These are phyloP conservation scores for Abrostola triplasia DNA, from an alignment of 2,888 invertebrate species.

Conservation along the genomic window DNA sequence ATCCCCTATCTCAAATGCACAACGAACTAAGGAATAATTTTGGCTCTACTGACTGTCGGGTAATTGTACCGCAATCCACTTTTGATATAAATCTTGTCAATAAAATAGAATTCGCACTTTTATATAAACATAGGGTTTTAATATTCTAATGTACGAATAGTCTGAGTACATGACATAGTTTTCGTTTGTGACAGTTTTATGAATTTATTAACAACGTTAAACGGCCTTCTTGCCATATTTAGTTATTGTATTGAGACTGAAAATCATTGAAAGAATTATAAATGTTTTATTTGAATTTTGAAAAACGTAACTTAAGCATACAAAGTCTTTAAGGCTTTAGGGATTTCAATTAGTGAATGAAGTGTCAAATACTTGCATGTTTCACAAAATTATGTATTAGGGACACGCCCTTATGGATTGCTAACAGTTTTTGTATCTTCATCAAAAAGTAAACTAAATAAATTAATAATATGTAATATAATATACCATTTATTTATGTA, in stretches of 20 bases:
- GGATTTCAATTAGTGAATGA: not conserved
- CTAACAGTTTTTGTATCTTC: not conserved
- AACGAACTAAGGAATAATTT: constrained; percentile 26
- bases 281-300: constrained; percentile 28
- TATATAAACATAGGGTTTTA: constrained; percentile 39
- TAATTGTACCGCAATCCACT: constrained; percentile 8
- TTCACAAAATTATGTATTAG: not conserved
- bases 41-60: constrained; percentile 11
- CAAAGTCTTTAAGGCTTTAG: constrained; percentile 16
- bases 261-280: constrained; percentile 45
- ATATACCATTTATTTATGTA: constrained; percentile 21
- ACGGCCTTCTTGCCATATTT: constrained; percentile 65
- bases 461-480: constrained; percentile 5
- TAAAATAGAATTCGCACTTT: constrained; percentile 49
- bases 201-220: constrained; percentile 26
- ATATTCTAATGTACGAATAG: constrained; percentile 21
- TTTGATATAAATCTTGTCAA: constrained; percentile 16
- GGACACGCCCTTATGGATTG: not conserved
- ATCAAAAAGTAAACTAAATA: constrained; percentile 1
- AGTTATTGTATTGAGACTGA: constrained; percentile 58
- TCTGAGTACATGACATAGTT: constrained; percentile 51
- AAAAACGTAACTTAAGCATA: constrained; percentile 17
- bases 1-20: constrained; percentile 10
- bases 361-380: not conserved
- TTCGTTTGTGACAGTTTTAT: constrained; percentile 26